Evolutionary conservation across 2,113 vertebrate genomes (phyloP).

Genomic region (Bothrops jararaca): DNA sequence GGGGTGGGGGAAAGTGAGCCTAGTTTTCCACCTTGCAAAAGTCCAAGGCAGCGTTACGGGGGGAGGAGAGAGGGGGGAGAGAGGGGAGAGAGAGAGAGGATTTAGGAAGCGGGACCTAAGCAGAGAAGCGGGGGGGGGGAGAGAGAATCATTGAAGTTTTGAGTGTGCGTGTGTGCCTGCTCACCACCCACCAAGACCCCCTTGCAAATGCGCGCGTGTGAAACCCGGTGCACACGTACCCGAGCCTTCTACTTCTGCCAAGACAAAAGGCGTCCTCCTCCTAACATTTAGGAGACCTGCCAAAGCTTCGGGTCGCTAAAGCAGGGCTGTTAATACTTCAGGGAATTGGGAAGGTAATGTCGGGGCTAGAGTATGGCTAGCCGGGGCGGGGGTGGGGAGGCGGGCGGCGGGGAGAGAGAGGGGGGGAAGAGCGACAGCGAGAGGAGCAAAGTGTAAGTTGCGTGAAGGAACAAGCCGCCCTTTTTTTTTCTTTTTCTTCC

Average conservation of each 20-base stretch:
- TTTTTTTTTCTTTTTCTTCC: too few relatives aligned
- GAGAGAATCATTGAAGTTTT: neutral
- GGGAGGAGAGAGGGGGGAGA: rapidly evolving
- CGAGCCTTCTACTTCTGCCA: neutral
- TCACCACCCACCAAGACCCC: too few relatives aligned
- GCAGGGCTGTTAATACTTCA: neutral
- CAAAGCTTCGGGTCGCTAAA: neutral
- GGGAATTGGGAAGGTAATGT: neutral
- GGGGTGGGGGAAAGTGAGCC: neutral
- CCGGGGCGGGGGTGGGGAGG: neutral
- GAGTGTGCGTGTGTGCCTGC: too few relatives aligned
- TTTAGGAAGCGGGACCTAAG: neutral
- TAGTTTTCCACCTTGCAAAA: conserved; percentile 11
- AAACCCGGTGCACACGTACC: neutral
- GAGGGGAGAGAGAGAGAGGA: neutral
- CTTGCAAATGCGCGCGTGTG: neutral
- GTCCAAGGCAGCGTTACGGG: neutral
- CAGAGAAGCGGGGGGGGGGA: rapidly evolving
- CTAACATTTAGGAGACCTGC: neutral
- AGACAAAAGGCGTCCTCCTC: neutral
- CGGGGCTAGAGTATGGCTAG: neutral
- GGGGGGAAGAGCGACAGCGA: neutral
- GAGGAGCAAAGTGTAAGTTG: neutral
- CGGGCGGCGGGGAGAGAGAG: neutral
- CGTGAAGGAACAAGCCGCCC: too few relatives aligned